Percentiles rank a stretch among this genome's conserved stretches.
phyloP scores from a whole-genome alignment of 2,888 invertebrate genomes.

The Dynastes tityus region DNA sequence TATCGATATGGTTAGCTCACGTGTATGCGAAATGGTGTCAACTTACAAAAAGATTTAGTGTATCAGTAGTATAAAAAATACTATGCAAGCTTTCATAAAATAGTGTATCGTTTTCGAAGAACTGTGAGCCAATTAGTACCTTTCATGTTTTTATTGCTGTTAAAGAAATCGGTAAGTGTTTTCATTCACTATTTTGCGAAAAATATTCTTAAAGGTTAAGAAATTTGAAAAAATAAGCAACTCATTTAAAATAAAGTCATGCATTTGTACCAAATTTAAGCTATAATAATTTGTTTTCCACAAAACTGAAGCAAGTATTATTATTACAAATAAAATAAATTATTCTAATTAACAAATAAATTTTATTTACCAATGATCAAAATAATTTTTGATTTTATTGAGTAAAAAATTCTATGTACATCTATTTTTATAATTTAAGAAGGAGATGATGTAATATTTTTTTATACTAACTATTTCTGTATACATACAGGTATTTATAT shows the following conservation, averaged over 20 bases:
- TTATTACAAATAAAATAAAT: conserved; percentile 1
- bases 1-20: conserved; percentile 43
- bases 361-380: not conserved
- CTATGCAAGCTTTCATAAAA: conserved; percentile 51
- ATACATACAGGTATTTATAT: conserved; percentile 56
- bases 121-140: conserved; percentile 32
- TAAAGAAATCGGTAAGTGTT: conserved; percentile 48
- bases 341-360: not conserved
- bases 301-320: conserved; percentile 16
- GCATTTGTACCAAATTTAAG: conserved; percentile 7
- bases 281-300: not conserved
- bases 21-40: conserved; percentile 43
- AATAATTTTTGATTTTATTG: not conserved
- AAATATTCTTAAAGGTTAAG: conserved; percentile 43
- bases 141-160: conserved; percentile 43
- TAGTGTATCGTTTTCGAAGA: conserved; percentile 49
- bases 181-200: conserved; percentile 49
- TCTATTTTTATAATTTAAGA: conserved; percentile 28
- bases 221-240: not conserved
- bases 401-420: not conserved
- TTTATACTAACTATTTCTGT: conserved; percentile 54
- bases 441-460: conserved; percentile 47
- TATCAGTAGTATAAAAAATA: conserved; percentile 49
- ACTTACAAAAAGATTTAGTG: conserved; percentile 44
- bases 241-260: not conserved